A percentile compares a stretch with the other conserved stretches of the same genome.
Conservation (phyloP, 1,140 invertebrate genomes). For the Apis laboriosa region DNA sequence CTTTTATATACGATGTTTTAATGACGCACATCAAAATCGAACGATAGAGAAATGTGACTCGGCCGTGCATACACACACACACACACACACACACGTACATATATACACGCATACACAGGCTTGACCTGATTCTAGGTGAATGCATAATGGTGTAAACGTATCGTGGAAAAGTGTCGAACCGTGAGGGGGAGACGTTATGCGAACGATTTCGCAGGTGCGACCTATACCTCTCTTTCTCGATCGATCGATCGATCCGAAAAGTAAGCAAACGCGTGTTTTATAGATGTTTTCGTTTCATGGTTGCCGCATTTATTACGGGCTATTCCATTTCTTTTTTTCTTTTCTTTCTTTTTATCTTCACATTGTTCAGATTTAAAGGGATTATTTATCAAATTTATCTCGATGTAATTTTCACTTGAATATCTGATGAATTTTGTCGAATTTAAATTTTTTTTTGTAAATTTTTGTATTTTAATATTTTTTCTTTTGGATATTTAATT, state of each 20-base stretch:
- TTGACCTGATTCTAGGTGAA: constrained; percentile 51
- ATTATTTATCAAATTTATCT: not conserved
- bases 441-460: too few relatives aligned
- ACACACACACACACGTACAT: not conserved
- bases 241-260: constrained; percentile 3
- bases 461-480: too few relatives aligned
- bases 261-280: constrained; percentile 17
- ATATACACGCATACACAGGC: constrained; percentile 4
- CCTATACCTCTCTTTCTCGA: not conserved
- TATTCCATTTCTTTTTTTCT: not conserved
- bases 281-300: not conserved
- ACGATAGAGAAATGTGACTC: constrained; percentile 36
- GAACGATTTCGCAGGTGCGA: constrained; percentile 18
- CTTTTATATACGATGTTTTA: constrained; percentile 56
- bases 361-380: too few relatives aligned
- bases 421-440: too few relatives aligned
- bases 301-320: not conserved
- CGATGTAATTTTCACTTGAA: not conserved
- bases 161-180: constrained; percentile 42
- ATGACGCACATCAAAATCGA: constrained; percentile 60
- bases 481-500: not conserved
- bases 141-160: constrained; percentile 56
- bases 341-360: not conserved
- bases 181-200: constrained; percentile 12
- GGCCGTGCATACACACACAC: too few relatives aligned